Evolutionary conservation across 92 coral and sea anemone species (phyloP).

Genomic region (Epizoanthus fatuus): DNA sequence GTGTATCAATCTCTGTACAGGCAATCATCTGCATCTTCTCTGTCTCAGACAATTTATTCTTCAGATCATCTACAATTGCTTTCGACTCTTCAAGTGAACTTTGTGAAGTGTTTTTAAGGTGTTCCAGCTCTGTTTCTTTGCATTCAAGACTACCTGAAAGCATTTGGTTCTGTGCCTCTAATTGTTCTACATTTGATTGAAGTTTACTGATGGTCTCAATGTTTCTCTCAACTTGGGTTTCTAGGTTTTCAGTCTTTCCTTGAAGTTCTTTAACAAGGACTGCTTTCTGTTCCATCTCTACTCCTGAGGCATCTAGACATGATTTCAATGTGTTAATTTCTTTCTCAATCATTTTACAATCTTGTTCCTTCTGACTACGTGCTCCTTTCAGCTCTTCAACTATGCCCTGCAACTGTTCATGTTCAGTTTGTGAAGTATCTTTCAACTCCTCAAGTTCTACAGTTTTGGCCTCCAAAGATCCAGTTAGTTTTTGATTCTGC

Average conservation of each 20-base stretch:
- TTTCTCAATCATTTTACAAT: background rate
- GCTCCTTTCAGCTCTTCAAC: conserved; percentile 46
- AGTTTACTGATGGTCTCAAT: conserved; percentile 42
- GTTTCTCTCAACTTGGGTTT: conserved; percentile 58
- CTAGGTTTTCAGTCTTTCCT: conserved; percentile 59
- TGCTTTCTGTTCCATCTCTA: conserved; percentile 8
- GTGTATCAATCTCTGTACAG: conserved; percentile 11
- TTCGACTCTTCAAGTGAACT: conserved; percentile 6
- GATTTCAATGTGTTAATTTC: conserved; percentile 53
- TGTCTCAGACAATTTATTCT: conserved; percentile 15
- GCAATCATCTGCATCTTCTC: conserved; percentile 4
- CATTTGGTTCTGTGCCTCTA: conserved; percentile 13
- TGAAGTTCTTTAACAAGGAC: conserved; percentile 53
- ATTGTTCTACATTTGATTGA: conserved; percentile 7
- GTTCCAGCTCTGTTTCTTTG: conserved; percentile 20
- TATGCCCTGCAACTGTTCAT: conserved; percentile 38
- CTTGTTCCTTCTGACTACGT: conserved; percentile 55
- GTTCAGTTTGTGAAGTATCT: conserved; percentile 7
- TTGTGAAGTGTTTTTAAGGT: conserved; percentile 12
- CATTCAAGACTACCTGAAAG: conserved; percentile 26
- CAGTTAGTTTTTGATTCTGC: conserved; percentile 39
- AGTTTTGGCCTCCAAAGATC: conserved; percentile 20
- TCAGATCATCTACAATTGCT: conserved; percentile 3
- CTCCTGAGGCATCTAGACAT: conserved; percentile 53
- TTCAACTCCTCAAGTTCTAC: conserved; percentile 34